These are phyloP conservation scores for Allygus modestus DNA, from an alignment of 2,888 invertebrate species.

Conservation along the genomic window DNA sequence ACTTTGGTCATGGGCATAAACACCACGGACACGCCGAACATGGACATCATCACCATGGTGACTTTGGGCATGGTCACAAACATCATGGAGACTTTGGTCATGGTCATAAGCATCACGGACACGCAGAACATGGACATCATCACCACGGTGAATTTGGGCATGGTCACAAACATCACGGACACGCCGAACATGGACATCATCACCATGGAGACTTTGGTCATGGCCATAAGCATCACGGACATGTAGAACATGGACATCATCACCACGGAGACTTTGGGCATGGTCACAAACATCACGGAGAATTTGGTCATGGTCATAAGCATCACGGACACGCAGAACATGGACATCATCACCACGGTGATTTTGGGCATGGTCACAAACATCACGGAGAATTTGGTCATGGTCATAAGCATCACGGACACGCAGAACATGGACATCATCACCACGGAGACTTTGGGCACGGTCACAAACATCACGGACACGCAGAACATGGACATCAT, in stretches of 20 bases:
- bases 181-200: constrained; percentile 67
- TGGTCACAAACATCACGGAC: constrained; percentile 67
- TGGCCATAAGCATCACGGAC: constrained; percentile 64
- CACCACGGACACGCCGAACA: constrained; percentile 67
- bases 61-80: constrained; percentile 65
- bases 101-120: constrained; percentile 67
- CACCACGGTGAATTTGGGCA: constrained; percentile 66
- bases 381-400: constrained; percentile 33
- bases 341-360: constrained; percentile 31
- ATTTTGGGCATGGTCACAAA: constrained; percentile 36
- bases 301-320: constrained; percentile 17
- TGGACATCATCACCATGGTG: constrained; percentile 63
- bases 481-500: constrained; percentile 27
- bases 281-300: constrained; percentile 65
- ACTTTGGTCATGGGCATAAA: constrained; percentile 64
- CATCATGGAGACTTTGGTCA: constrained; percentile 67
- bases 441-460: constrained; percentile 31
- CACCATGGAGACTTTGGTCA: constrained; percentile 61
- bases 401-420: constrained; percentile 42
- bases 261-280: constrained; percentile 65
- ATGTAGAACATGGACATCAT: constrained; percentile 56
- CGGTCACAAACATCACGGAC: constrained; percentile 42
- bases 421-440: constrained; percentile 26
- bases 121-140: constrained; percentile 66
- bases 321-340: constrained; percentile 47